Percentiles rank a stretch among this genome's conserved stretches.
Conservation (phyloP, 2,113 vertebrate genomes). For the Ophthalmolycus amberensis region DNA sequence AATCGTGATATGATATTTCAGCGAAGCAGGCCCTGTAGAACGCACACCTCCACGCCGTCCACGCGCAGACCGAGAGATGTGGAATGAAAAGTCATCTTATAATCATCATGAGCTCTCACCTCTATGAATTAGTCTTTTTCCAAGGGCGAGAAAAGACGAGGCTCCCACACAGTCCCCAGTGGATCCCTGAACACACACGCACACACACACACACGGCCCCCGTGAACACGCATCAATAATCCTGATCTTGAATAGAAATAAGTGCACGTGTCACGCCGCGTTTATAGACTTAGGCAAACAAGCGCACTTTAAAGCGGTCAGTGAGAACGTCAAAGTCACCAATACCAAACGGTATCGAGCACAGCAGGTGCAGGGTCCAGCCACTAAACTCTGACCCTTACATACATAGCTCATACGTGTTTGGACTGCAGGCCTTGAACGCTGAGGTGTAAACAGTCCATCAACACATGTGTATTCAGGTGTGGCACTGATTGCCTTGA, state of each 20-base stretch:
- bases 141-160: neutral
- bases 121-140: conserved; percentile 12
- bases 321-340: conserved; percentile 11
- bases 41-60: neutral
- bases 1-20: conserved; percentile 27
- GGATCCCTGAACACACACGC: conserved; percentile 11
- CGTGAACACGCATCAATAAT: conserved; percentile 31
- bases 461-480: neutral
- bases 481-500: neutral
- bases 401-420: neutral
- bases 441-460: neutral
- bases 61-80: too few species aligned
- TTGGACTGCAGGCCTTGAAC: neutral
- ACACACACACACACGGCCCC: neutral
- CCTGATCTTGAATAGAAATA: neutral
- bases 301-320: neutral
- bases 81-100: conserved; percentile 9
- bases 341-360: neutral
- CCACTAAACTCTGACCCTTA: neutral
- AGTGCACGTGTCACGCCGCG: neutral
- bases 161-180: neutral
- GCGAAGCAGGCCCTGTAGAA: conserved; percentile 2
- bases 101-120: conserved; percentile 11
- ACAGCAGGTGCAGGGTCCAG: neutral
- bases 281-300: conserved; percentile 29